A percentile compares a stretch with the other conserved stretches of the same genome.
phyloP scores from a whole-genome alignment of 2,888 invertebrate species.

The Tachina lurida region DNA sequence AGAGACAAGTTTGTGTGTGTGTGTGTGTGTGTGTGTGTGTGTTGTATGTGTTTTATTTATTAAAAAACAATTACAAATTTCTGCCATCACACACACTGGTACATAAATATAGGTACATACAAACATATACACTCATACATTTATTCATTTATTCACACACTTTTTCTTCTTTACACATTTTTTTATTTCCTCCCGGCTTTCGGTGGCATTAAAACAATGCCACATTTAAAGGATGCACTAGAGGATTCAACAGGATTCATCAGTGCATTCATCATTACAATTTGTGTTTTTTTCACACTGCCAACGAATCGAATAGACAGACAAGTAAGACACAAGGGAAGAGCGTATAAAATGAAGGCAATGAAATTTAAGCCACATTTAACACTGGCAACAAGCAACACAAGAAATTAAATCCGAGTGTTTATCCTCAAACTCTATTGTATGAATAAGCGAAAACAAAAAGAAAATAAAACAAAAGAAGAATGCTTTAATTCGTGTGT shows the following conservation, averaged over 20 bases:
- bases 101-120: background rate
- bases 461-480: conserved; percentile 25
- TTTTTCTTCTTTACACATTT: background rate
- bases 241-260: conserved; percentile 68
- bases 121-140: background rate
- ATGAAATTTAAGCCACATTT: conserved; percentile 65
- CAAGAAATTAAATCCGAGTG: conserved; percentile 49
- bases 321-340: conserved; percentile 23
- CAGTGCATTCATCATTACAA: conserved; percentile 71
- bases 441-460: conserved; percentile 19
- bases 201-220: conserved; percentile 58
- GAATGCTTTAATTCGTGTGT: background rate
- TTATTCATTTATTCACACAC: conserved; percentile 43
- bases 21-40: background rate
- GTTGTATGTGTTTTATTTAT: conserved; percentile 16
- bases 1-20: background rate
- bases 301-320: conserved; percentile 16
- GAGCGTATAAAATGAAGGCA: conserved; percentile 5
- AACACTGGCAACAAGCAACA: conserved; percentile 57
- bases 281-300: conserved; percentile 43
- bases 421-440: conserved; percentile 51
- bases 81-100: background rate
- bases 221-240: conserved; percentile 62
- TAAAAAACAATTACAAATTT: conserved; percentile 47
- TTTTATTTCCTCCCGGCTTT: conserved; percentile 20